Evolutionary conservation across 1,140 invertebrate species (phyloP), one percentile per base, ranked within the genome.

Genomic region (Hypothenemus hampei): DNA sequence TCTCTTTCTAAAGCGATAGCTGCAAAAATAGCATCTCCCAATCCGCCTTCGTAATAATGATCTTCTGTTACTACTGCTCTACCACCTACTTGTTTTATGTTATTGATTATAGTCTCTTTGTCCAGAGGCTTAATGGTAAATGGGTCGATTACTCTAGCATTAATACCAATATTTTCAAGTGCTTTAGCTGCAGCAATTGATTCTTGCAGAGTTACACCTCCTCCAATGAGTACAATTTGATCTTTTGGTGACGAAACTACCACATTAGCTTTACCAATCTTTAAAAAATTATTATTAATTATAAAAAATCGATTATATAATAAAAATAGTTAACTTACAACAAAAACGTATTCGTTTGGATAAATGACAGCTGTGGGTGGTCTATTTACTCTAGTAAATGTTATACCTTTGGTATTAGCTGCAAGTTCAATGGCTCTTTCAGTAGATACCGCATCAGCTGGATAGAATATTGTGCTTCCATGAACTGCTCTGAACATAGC

Each of bases 101-200:
- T 82, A 37, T 79, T 74, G 35, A 89, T 73, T 22, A 99, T 84
- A 0, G 83, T 77, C 1, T 79, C 78, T 36, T 76, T 78, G 74
- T 99, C 97, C 35, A 99, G 75, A 0, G 97, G 97, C 75, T 99
- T 98, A 44, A 99, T 79, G 2, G 94, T 97, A 74, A 98, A 98
- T 1, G 85, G 88, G 80, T 98, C 95, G 64, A 98, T 71, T 6
- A 98, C 85, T 31, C 93, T 77, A 1, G 85, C 80, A 49, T 82
- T 76, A 33, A 94, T 75, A 13, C 86, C 86, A 61, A 65, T 59
- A 45, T 84, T 78, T 36, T 76, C 81, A 37, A 99, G 77, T 52
- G 80, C 72, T 23, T 90, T 83, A 1, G 92, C 87, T 24, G 97
- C 96, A 41, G 83, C 82, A 6, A 98, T 44, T 11, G 90, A 90